Percentiles rank a stretch among this genome's conserved stretches.
phyloP scores from a whole-genome alignment of 2,888 invertebrate species.

The Xanthia togata region DNA sequence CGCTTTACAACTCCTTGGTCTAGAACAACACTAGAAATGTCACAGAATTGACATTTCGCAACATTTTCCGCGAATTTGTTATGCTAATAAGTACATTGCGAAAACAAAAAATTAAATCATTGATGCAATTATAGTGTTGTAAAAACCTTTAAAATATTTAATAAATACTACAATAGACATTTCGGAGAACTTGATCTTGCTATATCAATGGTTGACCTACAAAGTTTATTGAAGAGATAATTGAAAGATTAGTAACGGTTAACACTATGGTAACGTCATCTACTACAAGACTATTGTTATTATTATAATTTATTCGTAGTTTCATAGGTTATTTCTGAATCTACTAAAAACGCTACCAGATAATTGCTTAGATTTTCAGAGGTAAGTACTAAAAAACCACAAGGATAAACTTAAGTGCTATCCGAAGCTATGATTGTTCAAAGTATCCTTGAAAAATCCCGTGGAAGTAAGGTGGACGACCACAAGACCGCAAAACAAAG shows the following conservation, averaged over 20 bases:
- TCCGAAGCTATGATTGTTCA: slow-evolving; percentile 13
- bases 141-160: slow-evolving; percentile 48
- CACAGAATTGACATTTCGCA: slow-evolving; percentile 48
- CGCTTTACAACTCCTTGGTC: slow-evolving; percentile 20
- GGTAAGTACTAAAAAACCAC: slow-evolving; percentile 4
- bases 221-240: slow-evolving; percentile 48
- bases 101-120: slow-evolving; percentile 43
- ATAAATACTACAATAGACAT: slow-evolving; percentile 55
- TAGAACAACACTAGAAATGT: slow-evolving; percentile 43
- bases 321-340: not conserved
- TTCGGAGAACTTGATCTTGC: slow-evolving; percentile 39
- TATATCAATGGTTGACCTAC: slow-evolving; percentile 55
- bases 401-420: slow-evolving; percentile 1
- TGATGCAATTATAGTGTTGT: slow-evolving; percentile 50
- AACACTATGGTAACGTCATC: slow-evolving; percentile 27
- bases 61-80: slow-evolving; percentile 60
- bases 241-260: slow-evolving; percentile 54
- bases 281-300: slow-evolving; percentile 8
- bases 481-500: slow-evolving; percentile 50
- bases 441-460: slow-evolving; percentile 29
- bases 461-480: slow-evolving; percentile 39
- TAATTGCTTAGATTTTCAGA: slow-evolving; percentile 1
- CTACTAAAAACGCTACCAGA: not conserved
- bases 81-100: slow-evolving; percentile 51
- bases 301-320: not conserved